These are phyloP conservation scores for Oscheius sp. DNA, from an alignment of 2,888 invertebrate genomes.

Conservation along the genomic window DNA sequence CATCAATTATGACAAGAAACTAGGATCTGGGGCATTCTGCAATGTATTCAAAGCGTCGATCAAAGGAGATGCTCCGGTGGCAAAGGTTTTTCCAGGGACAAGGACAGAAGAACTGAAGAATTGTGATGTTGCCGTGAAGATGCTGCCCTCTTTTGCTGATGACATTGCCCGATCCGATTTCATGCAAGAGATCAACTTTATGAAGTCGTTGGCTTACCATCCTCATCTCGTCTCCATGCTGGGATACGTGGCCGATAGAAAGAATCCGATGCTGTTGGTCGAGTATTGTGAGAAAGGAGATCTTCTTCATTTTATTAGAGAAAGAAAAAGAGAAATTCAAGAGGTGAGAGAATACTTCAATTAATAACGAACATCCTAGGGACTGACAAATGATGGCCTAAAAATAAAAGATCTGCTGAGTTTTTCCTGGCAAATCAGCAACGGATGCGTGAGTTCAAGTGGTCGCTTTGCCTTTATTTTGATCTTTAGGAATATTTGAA, in stretches of 20 bases:
- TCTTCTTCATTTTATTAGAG: slow-evolving; percentile 63
- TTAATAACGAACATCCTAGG: slow-evolving; percentile 30
- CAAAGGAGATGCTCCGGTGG: slow-evolving; percentile 61
- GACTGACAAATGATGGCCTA: slow-evolving; percentile 43
- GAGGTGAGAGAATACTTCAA: slow-evolving; percentile 24
- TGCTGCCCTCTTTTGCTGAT: slow-evolving; percentile 68
- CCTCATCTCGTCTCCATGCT: slow-evolving; percentile 68
- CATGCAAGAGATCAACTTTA: slow-evolving; percentile 70
- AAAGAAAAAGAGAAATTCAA: slow-evolving; percentile 51
- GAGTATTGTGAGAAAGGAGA: slow-evolving; percentile 67
- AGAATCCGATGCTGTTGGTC: slow-evolving; percentile 61
- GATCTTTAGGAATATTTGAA: slow-evolving; percentile 58
- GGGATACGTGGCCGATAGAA: slow-evolving; percentile 62
- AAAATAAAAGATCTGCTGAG: slow-evolving; percentile 64
- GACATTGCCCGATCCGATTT: slow-evolving; percentile 66
- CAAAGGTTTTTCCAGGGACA: slow-evolving; percentile 53
- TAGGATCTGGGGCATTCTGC: slow-evolving; percentile 68
- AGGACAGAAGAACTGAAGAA: slow-evolving; percentile 51
- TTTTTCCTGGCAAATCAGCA: slow-evolving; percentile 68
- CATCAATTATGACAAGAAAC: slow-evolving; percentile 64
- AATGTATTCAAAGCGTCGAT: slow-evolving; percentile 66
- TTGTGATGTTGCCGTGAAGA: slow-evolving; percentile 66
- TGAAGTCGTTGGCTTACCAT: slow-evolving; percentile 69
- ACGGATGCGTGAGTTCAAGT: slow-evolving; percentile 58
- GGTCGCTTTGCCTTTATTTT: neutral